These are phyloP conservation scores for Apeira syringaria DNA, from an alignment of 2,888 invertebrate species.

Conservation along the genomic window DNA sequence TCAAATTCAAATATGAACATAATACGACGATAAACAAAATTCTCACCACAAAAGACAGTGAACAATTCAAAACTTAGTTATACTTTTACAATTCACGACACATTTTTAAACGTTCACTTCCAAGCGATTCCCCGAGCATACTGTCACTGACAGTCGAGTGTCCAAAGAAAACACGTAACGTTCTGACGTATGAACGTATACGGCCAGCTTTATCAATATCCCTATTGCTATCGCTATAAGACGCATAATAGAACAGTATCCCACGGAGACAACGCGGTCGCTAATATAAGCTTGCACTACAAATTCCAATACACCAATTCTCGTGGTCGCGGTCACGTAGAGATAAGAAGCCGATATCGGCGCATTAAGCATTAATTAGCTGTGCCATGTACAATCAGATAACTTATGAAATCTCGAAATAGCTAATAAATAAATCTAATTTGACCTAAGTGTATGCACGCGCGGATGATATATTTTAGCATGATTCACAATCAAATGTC, in stretches of 20 bases:
- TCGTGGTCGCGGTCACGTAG: slow-evolving; percentile 58
- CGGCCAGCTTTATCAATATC: slow-evolving; percentile 2
- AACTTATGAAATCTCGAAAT: slow-evolving; percentile 2
- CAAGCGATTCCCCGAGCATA: slow-evolving; percentile 19
- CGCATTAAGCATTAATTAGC: slow-evolving; percentile 28
- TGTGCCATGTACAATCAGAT: slow-evolving; percentile 10
- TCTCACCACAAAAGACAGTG: slow-evolving; percentile 6
- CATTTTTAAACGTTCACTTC: slow-evolving; percentile 24
- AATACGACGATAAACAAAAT: too few species aligned
- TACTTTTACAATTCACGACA: slow-evolving; percentile 15
- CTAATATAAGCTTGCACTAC: slow-evolving; percentile 10
- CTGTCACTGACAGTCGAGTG: slow-evolving; percentile 20
- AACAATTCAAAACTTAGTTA: slow-evolving; percentile 2
- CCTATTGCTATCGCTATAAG: slow-evolving; percentile 15
- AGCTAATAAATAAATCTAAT: slow-evolving; percentile 1
- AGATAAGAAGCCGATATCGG: slow-evolving; percentile 52
- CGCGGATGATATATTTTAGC: not conserved
- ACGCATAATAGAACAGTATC: slow-evolving; percentile 11
- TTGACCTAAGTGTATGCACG: slow-evolving; percentile 3
- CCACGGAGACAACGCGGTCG: slow-evolving; percentile 2
- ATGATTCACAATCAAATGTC: not conserved
- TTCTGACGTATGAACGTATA: slow-evolving; percentile 11
- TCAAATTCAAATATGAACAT: too few species aligned
- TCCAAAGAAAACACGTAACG: slow-evolving; percentile 12
- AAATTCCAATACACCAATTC: slow-evolving; percentile 28